Evolutionary conservation across 1,140 invertebrate genomes (phyloP).

Genomic region (Psix sp.): DNA sequence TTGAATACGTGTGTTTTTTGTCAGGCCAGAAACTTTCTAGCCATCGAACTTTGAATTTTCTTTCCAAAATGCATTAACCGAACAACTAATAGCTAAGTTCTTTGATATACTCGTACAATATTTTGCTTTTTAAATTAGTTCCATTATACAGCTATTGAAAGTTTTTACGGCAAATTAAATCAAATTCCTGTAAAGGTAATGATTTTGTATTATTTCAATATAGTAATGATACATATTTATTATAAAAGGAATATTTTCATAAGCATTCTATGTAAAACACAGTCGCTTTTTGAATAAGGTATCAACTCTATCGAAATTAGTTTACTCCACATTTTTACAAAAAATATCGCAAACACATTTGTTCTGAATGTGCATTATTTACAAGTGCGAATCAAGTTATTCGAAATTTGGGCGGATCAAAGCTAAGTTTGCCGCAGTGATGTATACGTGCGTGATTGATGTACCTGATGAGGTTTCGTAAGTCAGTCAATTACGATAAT

Average conservation of each 20-base stretch:
- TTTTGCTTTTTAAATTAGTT: too few species aligned
- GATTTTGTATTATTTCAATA: too few species aligned
- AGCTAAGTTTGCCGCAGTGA: slow-evolving; percentile 70
- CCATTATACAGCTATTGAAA: too few species aligned
- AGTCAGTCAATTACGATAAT: slow-evolving; percentile 76
- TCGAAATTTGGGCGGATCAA: slow-evolving; percentile 69
- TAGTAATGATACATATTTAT: too few species aligned
- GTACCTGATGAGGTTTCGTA: slow-evolving; percentile 72
- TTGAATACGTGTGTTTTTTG: slow-evolving; percentile 23
- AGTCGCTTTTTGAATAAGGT: too few species aligned
- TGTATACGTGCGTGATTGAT: slow-evolving; percentile 74
- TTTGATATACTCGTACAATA: too few species aligned
- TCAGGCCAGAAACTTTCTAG: slow-evolving; percentile 28
- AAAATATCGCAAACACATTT: slow-evolving; percentile 14
- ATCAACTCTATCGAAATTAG: too few species aligned
- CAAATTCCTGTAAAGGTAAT: too few species aligned
- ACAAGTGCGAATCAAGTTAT: slow-evolving; percentile 70
- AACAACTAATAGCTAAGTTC: too few species aligned
- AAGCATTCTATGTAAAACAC: too few species aligned
- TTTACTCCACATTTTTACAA: neutral
- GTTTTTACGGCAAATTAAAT: too few species aligned
- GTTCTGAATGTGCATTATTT: slow-evolving; percentile 61
- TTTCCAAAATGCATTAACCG: slow-evolving; percentile 22
- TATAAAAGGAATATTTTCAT: too few species aligned
- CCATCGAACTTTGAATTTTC: slow-evolving; percentile 12